Evolutionary conservation across 2,888 invertebrate genomes (phyloP).

Genomic region (Gastracanthus pulcherrimus): DNA sequence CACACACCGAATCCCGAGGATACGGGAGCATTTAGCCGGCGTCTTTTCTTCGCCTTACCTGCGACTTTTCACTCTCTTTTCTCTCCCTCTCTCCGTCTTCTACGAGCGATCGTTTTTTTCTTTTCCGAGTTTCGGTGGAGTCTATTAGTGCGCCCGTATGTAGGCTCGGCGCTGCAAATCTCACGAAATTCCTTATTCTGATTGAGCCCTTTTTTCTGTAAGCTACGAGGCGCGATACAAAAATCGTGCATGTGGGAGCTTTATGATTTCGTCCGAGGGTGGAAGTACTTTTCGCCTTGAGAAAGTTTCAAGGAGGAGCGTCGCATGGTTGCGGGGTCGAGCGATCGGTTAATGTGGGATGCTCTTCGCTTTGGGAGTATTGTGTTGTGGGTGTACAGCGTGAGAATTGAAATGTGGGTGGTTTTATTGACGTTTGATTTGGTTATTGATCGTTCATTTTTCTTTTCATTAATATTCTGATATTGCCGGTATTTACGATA

Average conservation of each 20-base stretch:
- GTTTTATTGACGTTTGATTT: neutral
- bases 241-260: conserved; percentile 32
- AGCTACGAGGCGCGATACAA: neutral
- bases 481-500: neutral
- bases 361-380: neutral
- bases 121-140: neutral
- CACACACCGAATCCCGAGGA: conserved; percentile 64
- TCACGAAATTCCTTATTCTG: conserved; percentile 8
- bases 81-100: neutral
- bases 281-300: conserved; percentile 15
- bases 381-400: neutral
- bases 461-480: neutral
- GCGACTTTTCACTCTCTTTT: conserved; percentile 59
- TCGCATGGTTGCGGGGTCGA: neutral
- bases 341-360: neutral
- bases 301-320: conserved; percentile 27
- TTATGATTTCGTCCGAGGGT: conserved; percentile 11
- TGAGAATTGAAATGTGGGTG: neutral
- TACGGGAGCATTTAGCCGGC: conserved; percentile 75
- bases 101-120: neutral
- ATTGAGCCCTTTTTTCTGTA: conserved; percentile 49
- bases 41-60: conserved; percentile 66
- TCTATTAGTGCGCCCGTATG: conserved; percentile 50
- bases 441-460: neutral
- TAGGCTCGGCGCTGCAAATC: conserved; percentile 31